Percentiles rank a stretch among this genome's conserved stretches.
phyloP scores from a whole-genome alignment of 2,888 invertebrate species.

The Actias luna region DNA sequence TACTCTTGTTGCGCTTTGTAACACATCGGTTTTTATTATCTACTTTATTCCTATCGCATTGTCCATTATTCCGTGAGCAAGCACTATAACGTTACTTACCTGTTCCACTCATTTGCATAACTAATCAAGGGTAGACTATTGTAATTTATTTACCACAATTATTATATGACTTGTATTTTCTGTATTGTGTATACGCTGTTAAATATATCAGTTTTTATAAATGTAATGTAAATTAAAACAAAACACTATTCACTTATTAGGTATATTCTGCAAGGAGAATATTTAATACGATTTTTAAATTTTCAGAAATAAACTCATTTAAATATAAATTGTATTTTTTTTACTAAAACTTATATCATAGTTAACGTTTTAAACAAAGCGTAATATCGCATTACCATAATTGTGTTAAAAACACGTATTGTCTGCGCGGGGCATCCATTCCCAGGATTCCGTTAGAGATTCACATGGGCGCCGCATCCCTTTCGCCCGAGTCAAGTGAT shows the following conservation, averaged over 20 bases:
- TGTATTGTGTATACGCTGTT: too few relatives aligned
- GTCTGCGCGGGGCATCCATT: constrained; percentile 59
- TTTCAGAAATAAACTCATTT: neutral
- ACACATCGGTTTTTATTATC: constrained; percentile 59
- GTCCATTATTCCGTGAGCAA: constrained; percentile 40
- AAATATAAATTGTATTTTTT: neutral
- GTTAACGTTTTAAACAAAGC: constrained; percentile 24
- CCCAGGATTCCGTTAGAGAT: constrained; percentile 69
- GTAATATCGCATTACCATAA: constrained; percentile 64
- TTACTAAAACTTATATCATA: constrained; percentile 20
- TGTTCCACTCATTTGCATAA: constrained; percentile 3
- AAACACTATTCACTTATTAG: too few relatives aligned
- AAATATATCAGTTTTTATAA: too few relatives aligned
- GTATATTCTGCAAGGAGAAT: too few relatives aligned
- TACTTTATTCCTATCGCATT: constrained; percentile 58
- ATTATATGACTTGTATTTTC: too few relatives aligned
- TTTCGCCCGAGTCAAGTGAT: constrained; percentile 79
- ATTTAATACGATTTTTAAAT: too few relatives aligned
- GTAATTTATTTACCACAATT: too few relatives aligned
- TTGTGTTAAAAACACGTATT: constrained; percentile 39
- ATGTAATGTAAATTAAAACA: too few relatives aligned
- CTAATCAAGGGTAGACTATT: neutral
- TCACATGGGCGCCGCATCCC: constrained; percentile 76
- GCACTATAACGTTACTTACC: constrained; percentile 32
- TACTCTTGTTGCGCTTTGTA: constrained; percentile 54